These are phyloP conservation scores for Heteromurus nitidus DNA, from an alignment of 2,888 invertebrate genomes.

Conservation along the genomic window DNA sequence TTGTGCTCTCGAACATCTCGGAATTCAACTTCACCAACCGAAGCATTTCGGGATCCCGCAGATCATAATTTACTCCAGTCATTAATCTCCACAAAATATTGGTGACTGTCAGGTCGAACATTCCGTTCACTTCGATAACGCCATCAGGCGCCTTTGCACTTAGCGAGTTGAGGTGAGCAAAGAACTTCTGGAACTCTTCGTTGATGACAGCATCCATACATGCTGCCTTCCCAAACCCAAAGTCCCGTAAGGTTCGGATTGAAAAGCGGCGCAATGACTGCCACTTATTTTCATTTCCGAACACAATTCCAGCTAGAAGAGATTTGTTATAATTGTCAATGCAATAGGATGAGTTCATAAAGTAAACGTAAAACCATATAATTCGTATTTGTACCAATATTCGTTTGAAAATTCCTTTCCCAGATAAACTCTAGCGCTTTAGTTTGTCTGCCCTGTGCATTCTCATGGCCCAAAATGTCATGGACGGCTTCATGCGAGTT, in stretches of 20 bases:
- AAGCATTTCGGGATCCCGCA: not conserved
- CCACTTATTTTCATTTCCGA: constrained; percentile 1
- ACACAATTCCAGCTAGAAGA: not conserved
- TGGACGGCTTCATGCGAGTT: not conserved
- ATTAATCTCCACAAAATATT: constrained; percentile 20
- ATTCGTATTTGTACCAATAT: constrained; percentile 10
- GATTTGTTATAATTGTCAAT: not conserved
- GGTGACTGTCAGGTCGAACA: not conserved
- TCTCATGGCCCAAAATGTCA: not conserved
- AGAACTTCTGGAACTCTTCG: constrained; percentile 17
- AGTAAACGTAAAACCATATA: not conserved
- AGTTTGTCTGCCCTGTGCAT: not conserved
- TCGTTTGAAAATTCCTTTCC: not conserved
- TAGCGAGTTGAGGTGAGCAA: not conserved
- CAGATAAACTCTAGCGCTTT: not conserved
- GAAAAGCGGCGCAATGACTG: constrained; percentile 5
- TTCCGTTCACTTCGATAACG: not conserved
- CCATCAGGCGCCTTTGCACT: not conserved
- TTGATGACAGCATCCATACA: constrained; percentile 30
- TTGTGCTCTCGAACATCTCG: not conserved
- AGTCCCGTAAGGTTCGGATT: constrained; percentile 17
- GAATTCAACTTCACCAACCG: not conserved
- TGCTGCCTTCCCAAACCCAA: constrained; percentile 27
- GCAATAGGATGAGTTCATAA: not conserved
- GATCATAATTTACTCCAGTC: constrained; percentile 1